Conservation (phyloP, 2,888 invertebrate species). For the Andrena chrysosceles region DNA sequence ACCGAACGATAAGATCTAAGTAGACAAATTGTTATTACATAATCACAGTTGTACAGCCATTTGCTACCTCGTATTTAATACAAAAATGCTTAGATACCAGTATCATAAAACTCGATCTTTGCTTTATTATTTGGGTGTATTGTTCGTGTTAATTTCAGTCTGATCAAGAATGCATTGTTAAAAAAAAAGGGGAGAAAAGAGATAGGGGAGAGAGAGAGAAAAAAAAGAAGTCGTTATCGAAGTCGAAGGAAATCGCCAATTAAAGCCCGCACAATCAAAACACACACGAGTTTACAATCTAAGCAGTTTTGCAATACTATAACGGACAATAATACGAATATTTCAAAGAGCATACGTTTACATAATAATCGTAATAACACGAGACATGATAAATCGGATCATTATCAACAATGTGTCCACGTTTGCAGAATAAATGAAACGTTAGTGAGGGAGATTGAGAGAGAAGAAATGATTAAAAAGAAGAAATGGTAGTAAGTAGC, state of each 20-base stretch:
- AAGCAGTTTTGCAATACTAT: constrained; percentile 59
- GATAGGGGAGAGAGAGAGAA: not conserved
- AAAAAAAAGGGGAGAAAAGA: not conserved
- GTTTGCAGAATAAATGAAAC: constrained; percentile 46
- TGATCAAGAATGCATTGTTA: constrained; percentile 22
- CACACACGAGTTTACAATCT: constrained; percentile 48
- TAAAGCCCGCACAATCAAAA: constrained; percentile 12
- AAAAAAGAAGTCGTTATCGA: not conserved
- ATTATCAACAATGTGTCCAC: constrained; percentile 52
- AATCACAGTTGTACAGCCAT: constrained; percentile 75
- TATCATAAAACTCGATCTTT: constrained; percentile 34
- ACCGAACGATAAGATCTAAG: constrained; percentile 54
- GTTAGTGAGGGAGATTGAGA: constrained; percentile 5
- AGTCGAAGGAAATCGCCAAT: constrained; percentile 30
- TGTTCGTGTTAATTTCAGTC: constrained; percentile 43
- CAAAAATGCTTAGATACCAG: constrained; percentile 66
- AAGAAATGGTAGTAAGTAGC: constrained; percentile 7
- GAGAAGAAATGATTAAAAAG: not conserved
- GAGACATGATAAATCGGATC: constrained; percentile 52
- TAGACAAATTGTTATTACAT: constrained; percentile 62
- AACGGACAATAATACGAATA: constrained; percentile 50
- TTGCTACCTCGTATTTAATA: constrained; percentile 74
- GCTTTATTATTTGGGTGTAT: not conserved
- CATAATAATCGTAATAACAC: constrained; percentile 47
- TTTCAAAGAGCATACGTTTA: constrained; percentile 50